Conservation (phyloP, 2,888 invertebrate species). For the Eristalis arbustorum region DNA sequence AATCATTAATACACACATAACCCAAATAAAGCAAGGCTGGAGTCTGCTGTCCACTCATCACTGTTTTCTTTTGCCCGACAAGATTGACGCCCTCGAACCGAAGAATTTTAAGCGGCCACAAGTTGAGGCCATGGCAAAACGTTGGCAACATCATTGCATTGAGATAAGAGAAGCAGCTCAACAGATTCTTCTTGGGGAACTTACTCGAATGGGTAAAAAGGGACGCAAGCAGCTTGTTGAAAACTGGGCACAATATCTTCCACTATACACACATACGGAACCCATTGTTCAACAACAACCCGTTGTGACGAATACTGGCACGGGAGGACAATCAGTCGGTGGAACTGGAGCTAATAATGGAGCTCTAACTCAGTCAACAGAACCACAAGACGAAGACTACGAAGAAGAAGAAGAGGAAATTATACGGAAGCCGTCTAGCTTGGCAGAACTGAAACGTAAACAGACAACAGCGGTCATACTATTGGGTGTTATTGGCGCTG, state of each 20-base stretch:
- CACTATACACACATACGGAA: conserved; percentile 90
- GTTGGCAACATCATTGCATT: conserved; percentile 99
- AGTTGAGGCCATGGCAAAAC: conserved; percentile 97
- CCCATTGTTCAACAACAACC: conserved; percentile 85
- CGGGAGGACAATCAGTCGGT: conserved; percentile 45
- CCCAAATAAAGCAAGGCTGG: conserved; percentile 98
- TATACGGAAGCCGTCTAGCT: conserved; percentile 90
- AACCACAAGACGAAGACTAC: conserved; percentile 84
- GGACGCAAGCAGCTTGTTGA: conserved; percentile 96
- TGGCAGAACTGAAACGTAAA: conserved; percentile 93
- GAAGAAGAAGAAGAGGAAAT: conserved; percentile 94
- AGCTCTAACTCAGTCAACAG: conserved; percentile 64
- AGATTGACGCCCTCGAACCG: conserved; percentile 84
- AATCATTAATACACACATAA: conserved; percentile 91
- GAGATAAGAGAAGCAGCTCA: conserved; percentile 99
- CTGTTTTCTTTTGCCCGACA: conserved; percentile 96
- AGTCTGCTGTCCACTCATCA: conserved; percentile 96
- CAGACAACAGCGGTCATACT: conserved; percentile 98
- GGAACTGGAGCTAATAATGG: conserved; percentile 27
- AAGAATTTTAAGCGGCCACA: conserved; percentile 94
- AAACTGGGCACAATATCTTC: conserved; percentile 97
- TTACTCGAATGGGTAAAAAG: conserved; percentile 86
- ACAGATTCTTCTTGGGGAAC: conserved; percentile 95
- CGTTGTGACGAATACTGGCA: conserved; percentile 37
- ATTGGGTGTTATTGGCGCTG: conserved; percentile 97